These are phyloP conservation scores for Danio albolineatus DNA, from an alignment of 2,797 vertebrate species.

Conservation along the genomic window DNA sequence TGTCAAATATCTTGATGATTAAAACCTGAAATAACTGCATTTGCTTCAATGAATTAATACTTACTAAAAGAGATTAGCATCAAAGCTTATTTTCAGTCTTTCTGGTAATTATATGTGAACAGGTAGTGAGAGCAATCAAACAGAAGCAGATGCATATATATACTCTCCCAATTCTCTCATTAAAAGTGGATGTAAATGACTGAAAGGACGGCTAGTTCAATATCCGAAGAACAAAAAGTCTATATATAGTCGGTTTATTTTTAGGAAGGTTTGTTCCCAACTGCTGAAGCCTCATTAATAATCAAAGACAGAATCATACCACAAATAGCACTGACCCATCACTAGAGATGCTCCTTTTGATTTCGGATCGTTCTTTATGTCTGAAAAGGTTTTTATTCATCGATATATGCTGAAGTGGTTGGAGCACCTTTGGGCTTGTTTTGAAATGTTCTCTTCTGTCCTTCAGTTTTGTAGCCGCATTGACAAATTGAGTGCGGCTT, in stretches of 20 bases:
- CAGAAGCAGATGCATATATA: neutral
- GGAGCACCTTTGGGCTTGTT: neutral
- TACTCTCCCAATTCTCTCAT: slow-evolving; percentile 60
- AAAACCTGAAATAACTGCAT: slow-evolving; percentile 34
- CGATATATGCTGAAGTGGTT: neutral
- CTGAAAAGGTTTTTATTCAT: neutral
- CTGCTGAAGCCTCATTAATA: slow-evolving; percentile 77
- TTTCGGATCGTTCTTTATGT: neutral
- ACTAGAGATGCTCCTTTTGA: slow-evolving; percentile 39
- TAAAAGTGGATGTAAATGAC: slow-evolving; percentile 63
- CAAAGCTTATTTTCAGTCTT: slow-evolving; percentile 53
- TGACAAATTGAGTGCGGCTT: slow-evolving; percentile 12
- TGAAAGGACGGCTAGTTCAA: slow-evolving; percentile 21
- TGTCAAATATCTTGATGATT: slow-evolving; percentile 19
- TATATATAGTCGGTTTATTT: slow-evolving; percentile 60
- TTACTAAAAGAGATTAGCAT: slow-evolving; percentile 55
- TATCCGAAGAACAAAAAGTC: slow-evolving; percentile 69
- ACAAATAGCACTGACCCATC: slow-evolving; percentile 69
- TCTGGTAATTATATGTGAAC: slow-evolving; percentile 51
- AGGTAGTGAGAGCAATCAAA: slow-evolving; percentile 19
- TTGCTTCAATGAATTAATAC: slow-evolving; percentile 51
- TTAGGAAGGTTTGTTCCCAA: slow-evolving; percentile 72
- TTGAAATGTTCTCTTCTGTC: slow-evolving; percentile 7
- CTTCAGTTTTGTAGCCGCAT: slow-evolving; percentile 2
- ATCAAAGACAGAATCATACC: slow-evolving; percentile 63